A percentile compares a stretch with the other conserved stretches of the same genome.
Evolutionary conservation across 2,113 vertebrate genomes (phyloP).

Genomic region (Halichoeres trimaculatus): DNA sequence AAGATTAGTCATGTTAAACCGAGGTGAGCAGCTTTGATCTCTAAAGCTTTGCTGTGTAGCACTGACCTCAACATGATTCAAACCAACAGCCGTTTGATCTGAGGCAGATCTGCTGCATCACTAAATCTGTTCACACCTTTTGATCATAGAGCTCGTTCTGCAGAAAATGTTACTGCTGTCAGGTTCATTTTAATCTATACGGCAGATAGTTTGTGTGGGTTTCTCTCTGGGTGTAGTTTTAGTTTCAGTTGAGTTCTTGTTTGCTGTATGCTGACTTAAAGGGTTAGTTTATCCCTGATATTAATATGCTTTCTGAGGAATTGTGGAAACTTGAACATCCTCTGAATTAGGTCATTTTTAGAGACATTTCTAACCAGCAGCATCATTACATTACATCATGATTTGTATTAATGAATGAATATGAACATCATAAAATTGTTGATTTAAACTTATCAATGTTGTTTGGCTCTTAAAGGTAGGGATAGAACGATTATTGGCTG

Average conservation of each 20-base stretch:
- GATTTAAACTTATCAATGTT: no score
- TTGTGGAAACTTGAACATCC: no score
- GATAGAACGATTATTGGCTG: no score
- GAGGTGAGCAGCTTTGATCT: slow-evolving; percentile 38
- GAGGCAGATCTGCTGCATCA: slow-evolving; percentile 2
- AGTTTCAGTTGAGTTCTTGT: not conserved
- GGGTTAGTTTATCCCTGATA: no score
- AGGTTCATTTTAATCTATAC: not conserved
- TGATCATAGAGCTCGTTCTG: not conserved
- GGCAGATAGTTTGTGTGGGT: not conserved
- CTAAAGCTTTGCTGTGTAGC: not conserved
- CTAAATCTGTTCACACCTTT: not conserved
- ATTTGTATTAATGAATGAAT: no score
- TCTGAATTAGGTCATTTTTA: no score
- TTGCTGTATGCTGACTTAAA: not conserved
- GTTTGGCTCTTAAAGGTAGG: no score
- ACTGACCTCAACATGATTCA: slow-evolving; percentile 14
- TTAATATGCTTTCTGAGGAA: not conserved
- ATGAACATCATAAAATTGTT: no score
- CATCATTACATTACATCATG: no score
- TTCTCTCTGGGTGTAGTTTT: not conserved
- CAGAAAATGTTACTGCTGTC: not conserved
- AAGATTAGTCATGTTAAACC: slow-evolving; percentile 12
- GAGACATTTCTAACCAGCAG: no score
- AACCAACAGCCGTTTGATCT: slow-evolving; percentile 29